A percentile compares a stretch with the other conserved stretches of the same genome.
Evolutionary conservation across 2,113 vertebrate genomes (phyloP).

Genomic region (Pogonocichla stellata): DNA sequence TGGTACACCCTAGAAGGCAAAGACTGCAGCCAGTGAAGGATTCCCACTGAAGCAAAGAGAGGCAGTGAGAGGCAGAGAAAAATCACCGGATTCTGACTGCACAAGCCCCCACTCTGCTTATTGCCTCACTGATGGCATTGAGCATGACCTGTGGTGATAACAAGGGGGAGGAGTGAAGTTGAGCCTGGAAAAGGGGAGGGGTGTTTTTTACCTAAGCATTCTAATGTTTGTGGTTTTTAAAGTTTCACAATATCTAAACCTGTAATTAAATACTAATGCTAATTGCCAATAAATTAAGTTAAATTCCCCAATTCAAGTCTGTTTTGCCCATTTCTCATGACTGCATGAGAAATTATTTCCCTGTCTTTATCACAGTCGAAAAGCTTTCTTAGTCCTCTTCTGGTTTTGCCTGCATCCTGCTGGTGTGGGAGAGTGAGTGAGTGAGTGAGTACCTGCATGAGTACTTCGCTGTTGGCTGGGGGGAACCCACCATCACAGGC

Average conservation of each 20-base stretch:
- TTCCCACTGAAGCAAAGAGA: background rate
- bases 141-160: background rate
- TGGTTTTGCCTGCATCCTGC: rapidly evolving
- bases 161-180: background rate
- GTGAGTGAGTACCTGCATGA: background rate
- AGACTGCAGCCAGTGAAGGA: background rate
- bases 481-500: background rate
- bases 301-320: background rate
- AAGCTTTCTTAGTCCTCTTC: background rate
- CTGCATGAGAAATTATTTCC: background rate
- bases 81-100: background rate
- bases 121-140: background rate
- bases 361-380: background rate
- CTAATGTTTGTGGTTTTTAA: background rate
- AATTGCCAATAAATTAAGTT: background rate
- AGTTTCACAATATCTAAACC: background rate
- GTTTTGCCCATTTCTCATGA: background rate
- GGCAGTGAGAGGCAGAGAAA: background rate
- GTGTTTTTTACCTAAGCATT: background rate
- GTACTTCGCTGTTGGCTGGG: background rate
- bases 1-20: background rate
- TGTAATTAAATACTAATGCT: background rate
- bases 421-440: background rate
- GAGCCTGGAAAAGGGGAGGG: background rate
- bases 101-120: rapidly evolving